phyloP scores from a whole-genome alignment of 2,797 vertebrate species.

The Zonotrichia albicollis region DNA sequence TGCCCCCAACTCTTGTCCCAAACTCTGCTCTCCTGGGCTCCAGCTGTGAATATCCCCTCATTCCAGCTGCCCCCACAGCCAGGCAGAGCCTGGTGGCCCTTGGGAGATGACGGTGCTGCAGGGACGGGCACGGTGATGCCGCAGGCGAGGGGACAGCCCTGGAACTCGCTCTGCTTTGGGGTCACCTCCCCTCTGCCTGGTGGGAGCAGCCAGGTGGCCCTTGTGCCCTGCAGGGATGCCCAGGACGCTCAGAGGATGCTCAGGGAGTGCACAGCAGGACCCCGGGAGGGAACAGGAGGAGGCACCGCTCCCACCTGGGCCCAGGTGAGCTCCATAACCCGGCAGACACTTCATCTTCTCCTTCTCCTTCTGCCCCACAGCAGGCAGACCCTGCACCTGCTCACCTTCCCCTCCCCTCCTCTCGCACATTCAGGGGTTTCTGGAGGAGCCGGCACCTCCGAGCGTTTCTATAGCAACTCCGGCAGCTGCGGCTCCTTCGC shows the following conservation, averaged over 20 bases:
- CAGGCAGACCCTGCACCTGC: not conserved
- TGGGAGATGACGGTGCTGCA: not conserved
- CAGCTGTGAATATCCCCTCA: not conserved
- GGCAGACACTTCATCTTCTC: not conserved
- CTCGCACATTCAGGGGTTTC: not conserved
- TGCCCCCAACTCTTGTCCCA: not conserved
- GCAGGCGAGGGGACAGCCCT: not conserved
- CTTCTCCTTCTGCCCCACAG: not conserved
- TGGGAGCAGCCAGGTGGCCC: not conserved
- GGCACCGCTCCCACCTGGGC: accelerated
- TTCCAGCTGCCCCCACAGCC: not conserved
- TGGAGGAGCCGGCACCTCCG: not conserved
- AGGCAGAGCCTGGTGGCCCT: accelerated
- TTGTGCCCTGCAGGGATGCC: accelerated
- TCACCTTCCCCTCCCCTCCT: not conserved
- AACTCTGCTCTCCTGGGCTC: not conserved
- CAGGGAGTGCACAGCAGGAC: accelerated
- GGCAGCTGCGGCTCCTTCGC: not conserved
- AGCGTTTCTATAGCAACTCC: slow-evolving; percentile 58
- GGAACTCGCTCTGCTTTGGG: accelerated
- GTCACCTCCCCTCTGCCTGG: not conserved
- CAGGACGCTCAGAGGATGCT: accelerated
- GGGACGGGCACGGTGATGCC: accelerated
- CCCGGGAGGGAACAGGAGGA: not conserved
- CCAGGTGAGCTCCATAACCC: accelerated